Conservation (phyloP, 2,797 vertebrate genomes). For the Thunnus albacares region DNA sequence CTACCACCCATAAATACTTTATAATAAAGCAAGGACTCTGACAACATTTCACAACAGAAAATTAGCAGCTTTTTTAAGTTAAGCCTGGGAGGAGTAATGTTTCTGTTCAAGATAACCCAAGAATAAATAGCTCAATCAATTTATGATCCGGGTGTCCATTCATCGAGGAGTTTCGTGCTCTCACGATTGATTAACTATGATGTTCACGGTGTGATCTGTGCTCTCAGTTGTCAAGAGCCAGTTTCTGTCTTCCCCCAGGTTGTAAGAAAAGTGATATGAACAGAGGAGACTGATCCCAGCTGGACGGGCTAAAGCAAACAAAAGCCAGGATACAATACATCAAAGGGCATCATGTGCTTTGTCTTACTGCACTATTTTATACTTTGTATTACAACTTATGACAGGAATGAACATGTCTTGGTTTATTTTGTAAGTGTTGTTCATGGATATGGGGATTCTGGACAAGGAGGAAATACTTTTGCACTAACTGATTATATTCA, state of each 20-base stretch:
- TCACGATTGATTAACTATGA: slow-evolving; percentile 80
- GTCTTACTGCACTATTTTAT: slow-evolving; percentile 25
- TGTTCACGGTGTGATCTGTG: slow-evolving; percentile 49
- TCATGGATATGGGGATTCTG: neutral
- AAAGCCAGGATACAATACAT: slow-evolving; percentile 59
- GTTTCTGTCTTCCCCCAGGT: slow-evolving; percentile 64
- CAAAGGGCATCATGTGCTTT: slow-evolving; percentile 65
- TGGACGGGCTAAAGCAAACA: slow-evolving; percentile 55
- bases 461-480: neutral
- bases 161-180: slow-evolving; percentile 63
- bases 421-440: neutral
- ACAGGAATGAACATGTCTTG: slow-evolving; percentile 28
- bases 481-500: neutral
- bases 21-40: neutral
- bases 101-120: slow-evolving; percentile 20
- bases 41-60: slow-evolving; percentile 1
- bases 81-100: neutral
- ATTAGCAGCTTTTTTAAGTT: neutral
- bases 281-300: slow-evolving; percentile 43
- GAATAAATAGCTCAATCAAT: slow-evolving; percentile 47
- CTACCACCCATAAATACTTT: neutral
- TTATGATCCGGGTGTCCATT: slow-evolving; percentile 50
- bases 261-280: slow-evolving; percentile 63
- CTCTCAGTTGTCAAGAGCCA: slow-evolving; percentile 36
- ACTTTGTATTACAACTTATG: neutral